phyloP scores from a whole-genome alignment of 2,113 vertebrate species.

The Ranitomeya imitator region DNA sequence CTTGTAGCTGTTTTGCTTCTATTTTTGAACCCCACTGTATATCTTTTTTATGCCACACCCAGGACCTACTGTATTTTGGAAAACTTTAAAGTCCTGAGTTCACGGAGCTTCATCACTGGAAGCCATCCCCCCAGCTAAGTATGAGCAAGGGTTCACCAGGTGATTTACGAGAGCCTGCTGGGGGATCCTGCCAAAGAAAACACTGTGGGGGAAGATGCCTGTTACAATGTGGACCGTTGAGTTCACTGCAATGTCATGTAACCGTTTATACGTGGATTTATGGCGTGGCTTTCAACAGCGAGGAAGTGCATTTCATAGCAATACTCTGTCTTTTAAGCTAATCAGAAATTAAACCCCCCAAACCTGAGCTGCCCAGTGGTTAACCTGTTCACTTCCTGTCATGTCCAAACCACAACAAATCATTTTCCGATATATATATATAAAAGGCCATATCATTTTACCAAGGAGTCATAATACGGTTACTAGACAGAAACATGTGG shows the following conservation, averaged over 20 bases:
- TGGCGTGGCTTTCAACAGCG: slow-evolving; percentile 60
- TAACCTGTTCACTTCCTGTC: slow-evolving; percentile 26
- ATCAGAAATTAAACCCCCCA: slow-evolving; percentile 39
- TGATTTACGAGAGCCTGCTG: slow-evolving; percentile 89
- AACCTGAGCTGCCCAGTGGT: not conserved
- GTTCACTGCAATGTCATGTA: slow-evolving; percentile 86
- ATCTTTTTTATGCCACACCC: not conserved
- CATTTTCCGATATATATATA: not conserved
- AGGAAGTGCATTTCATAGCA: slow-evolving; percentile 53
- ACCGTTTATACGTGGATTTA: slow-evolving; percentile 63
- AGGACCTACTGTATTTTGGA: not conserved
- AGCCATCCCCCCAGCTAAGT: slow-evolving; percentile 71
- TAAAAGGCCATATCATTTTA: not conserved
- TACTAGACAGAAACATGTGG: not conserved
- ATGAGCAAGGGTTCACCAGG: slow-evolving; percentile 79
- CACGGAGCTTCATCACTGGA: slow-evolving; percentile 74
- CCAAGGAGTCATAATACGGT: not conserved
- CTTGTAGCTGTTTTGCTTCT: no score
- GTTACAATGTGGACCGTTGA: slow-evolving; percentile 77
- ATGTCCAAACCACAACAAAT: not conserved
- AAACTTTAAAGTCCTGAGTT: slow-evolving; percentile 72
- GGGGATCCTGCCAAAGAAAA: slow-evolving; percentile 88
- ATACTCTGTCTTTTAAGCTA: slow-evolving; percentile 58
- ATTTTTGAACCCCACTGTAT: not conserved
- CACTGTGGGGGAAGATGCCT: slow-evolving; percentile 82